Evolutionary conservation across 1,140 invertebrate genomes (phyloP), one percentile per base, ranked within the genome.

Genomic region (Thaumetopoea pityocampa): DNA sequence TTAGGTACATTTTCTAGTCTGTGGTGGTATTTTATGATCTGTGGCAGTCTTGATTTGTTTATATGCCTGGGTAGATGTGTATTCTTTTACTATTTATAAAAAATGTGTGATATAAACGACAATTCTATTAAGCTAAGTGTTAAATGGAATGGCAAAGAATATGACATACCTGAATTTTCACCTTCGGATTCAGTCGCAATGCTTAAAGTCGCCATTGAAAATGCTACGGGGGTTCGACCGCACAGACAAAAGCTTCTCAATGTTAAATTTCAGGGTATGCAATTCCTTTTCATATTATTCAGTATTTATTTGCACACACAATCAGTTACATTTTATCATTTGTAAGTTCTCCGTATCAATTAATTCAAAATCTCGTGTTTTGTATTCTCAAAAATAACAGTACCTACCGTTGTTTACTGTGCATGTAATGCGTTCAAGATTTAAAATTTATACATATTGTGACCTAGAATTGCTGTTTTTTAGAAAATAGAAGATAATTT

Each of bases 191-290:
- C 92, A 1, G 92, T 96, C 0, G 87, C 86, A 5, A 89, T 91
- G 66, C 82, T 97, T 24, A 98, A 98, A 84, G 87, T 90, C 51
- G 87, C 88, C 14, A 95, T 97, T 50, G 88, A 92, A 65, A 90
- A 90, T 72, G 87, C 91, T 67, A 98, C 96, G 24, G 91, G 92
- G 12, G 95, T 97, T 5, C 76, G 92, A 26, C 94, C 95, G 3
- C 92, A 96, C 65, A 87, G 96, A 51, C 97, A 98, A 79, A 98
- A 98, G 85, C 77, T 99, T 5, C 85, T 98, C 3, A 98, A 98
- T 80, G 85, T 98, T 8, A 97, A 96, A 86, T 88, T 90, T 64
- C 96, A 96, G 92, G 96, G 96, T 74, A 67, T 59, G 3, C n/a
- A n/a, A n/a, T n/a, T n/a, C n/a, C n/a, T n/a, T n/a, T n/a, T n/a